Base-by-base conservation (phyloP, 2,113 vertebrate genomes). In the Datnioides undecimradiatus region DNA sequence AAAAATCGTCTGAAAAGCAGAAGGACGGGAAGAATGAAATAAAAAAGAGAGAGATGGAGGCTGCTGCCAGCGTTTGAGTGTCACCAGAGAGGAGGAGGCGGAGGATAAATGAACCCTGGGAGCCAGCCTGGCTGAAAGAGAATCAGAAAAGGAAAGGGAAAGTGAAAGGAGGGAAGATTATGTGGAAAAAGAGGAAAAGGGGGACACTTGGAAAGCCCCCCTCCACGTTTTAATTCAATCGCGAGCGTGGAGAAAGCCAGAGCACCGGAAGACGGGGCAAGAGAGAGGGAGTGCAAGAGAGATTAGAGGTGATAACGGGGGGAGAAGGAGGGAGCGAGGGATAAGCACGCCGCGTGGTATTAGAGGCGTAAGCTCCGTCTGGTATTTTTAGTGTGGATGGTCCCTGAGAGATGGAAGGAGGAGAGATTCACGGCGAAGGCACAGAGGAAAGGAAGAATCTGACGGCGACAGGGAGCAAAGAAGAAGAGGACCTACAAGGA, bases 331-430 rank as follows among this genome's bases (percentile, higher is more conserved):
- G 58, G 77, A 79, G 80, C 8, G 81, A 89, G 60, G 89, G 90
- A 91, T 91, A 88, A 91, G 81, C 76, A 27, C 36, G 41, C 51
- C 68, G 80, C 67, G 64, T 81, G 88, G 92, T 77, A 88, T 92
- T 93, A 93, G 78, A 80, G 84, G 23, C 52, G 68, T 91, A 92
- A 94, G 92, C 94, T 84, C 63, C 31, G 55, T 38, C 88, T 86
- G 94, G 70, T 95, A 93, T 94, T 94, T 94, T 91, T 92, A 93
- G 92, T 87, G 59, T 66, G 33, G 81, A 89, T 51, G 77, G 66
- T 67, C 83, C 73, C 59, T 81, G 62, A 55, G 79, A 85, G 78
- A 83, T 3, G 38, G 64, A 68, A 64, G 76, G 80, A 58, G n/a
- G 63, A 75, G 60, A 29, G 64, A 52, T 27, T 66, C 75, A n/a